Evolutionary conservation across 2,797 vertebrate genomes (phyloP), one percentile per base, ranked within the genome.

Genomic region (Coendou prehensilis): DNA sequence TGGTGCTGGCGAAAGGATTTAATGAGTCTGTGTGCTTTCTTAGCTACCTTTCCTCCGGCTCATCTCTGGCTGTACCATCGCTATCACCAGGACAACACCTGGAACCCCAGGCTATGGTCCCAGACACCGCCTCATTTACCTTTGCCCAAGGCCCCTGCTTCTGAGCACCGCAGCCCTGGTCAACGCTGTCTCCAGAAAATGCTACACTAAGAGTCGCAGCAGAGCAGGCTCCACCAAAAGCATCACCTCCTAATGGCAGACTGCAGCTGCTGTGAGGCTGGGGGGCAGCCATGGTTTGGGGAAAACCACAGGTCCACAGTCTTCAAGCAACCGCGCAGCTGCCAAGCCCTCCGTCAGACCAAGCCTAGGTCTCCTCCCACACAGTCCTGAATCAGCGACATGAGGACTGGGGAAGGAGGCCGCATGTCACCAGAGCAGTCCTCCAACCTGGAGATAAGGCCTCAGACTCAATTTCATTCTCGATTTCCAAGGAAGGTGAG

Each of bases 381-480:
- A 71, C 41, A 59, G 14, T 47, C 37, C 71, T 41, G 3, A 26
- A 6, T 28, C 71, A 50, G 76, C 18, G n/a, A 54, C 45, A 5
- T 5, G 10, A 6, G 8, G 73, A 20, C 22, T 6, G 64, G 9
- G n/a, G 45, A 80, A 87, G 26, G 23, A 15, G 45, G 28, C 2
- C 11, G 11, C 33, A 11, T 41, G 41, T 33, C 47, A 67, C 30
- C 78, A 22, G 9, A 73, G 33, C 23, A 37, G 71, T 50, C 84
- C 67, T 86, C 76, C 10, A 13, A 33, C 57, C 18, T 75, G 28
- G 52, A 90, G 26, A 81, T 14, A 26, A 63, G 63, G 26, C 78
- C 69, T 64, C 52, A 54, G 95, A 30, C 73, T 73, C 61, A 37
- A 81, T 45, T 86, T 91, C 73, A 83, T 59, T 71, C 94, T 93